Evolutionary conservation across 2,888 invertebrate genomes (phyloP).

Genomic region (Dryobotodes eremita): DNA sequence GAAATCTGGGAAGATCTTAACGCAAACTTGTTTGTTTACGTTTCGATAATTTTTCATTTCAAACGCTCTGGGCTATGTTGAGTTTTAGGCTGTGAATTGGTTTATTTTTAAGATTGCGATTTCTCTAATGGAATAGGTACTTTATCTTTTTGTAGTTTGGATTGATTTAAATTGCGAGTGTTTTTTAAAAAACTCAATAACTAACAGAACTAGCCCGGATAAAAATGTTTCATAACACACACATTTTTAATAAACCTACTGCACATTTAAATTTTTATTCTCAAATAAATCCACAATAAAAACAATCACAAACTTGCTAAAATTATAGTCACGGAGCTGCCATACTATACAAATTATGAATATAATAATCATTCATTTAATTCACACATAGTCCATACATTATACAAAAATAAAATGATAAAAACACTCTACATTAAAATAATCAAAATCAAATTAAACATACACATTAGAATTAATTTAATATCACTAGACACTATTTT

Average conservation of each 20-base stretch:
- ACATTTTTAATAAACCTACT: neutral
- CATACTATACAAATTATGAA: neutral
- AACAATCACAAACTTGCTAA: neutral
- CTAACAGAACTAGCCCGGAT: neutral
- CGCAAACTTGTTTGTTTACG: constrained; percentile 61
- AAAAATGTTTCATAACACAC: neutral
- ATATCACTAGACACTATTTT: neutral
- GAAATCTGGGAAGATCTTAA: constrained; percentile 65
- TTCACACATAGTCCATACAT: too few species aligned
- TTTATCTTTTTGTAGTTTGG: neutral
- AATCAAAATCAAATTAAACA: too few species aligned
- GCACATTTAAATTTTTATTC: neutral
- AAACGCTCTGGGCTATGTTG: constrained; percentile 43
- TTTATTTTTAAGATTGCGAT: constrained; percentile 32
- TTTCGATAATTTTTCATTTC: constrained; percentile 51
- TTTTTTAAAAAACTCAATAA: too few species aligned
- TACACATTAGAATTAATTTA: too few species aligned
- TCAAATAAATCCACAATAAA: neutral
- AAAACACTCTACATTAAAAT: too few species aligned
- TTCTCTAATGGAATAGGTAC: neutral
- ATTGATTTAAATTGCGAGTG: neutral
- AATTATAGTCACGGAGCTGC: constrained; percentile 24
- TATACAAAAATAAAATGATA: too few species aligned
- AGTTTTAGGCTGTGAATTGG: constrained; percentile 45
- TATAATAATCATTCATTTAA: too few species aligned